phyloP scores from a whole-genome alignment of 1,140 invertebrate species.

The Aphaenogaster floridana region DNA sequence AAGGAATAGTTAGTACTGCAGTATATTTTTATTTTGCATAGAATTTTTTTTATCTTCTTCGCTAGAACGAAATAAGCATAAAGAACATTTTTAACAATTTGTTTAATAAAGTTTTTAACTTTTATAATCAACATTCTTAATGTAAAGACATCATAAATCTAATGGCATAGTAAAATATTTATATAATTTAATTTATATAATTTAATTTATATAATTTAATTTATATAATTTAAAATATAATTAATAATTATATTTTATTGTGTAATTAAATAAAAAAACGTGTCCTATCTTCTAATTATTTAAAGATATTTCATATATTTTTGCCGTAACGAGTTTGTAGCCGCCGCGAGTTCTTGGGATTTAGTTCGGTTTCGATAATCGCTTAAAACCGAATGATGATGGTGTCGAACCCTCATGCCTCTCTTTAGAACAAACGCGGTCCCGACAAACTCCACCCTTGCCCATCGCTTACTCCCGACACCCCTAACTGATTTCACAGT shows the following conservation, averaged over 20 bases:
- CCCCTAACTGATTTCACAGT: conserved; percentile 62
- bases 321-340: background rate
- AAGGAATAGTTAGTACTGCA: background rate
- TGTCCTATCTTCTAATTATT: background rate
- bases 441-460: background rate
- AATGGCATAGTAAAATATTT: background rate
- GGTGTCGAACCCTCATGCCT: background rate
- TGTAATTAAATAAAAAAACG: conserved; percentile 5
- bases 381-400: conserved; percentile 2
- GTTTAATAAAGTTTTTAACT: background rate
- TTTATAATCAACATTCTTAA: background rate
- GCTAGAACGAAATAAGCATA: background rate
- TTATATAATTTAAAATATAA: too few species aligned
- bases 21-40: background rate
- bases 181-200: too few species aligned
- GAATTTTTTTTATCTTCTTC: background rate
- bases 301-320: background rate
- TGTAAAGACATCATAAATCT: background rate
- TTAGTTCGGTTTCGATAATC: background rate
- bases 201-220: too few species aligned
- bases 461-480: conserved; percentile 16
- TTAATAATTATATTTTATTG: background rate
- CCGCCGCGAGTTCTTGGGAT: background rate
- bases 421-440: background rate
- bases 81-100: background rate